Evolutionary conservation across 1,140 invertebrate genomes (phyloP).

Genomic region (Hyphantria cunea): DNA sequence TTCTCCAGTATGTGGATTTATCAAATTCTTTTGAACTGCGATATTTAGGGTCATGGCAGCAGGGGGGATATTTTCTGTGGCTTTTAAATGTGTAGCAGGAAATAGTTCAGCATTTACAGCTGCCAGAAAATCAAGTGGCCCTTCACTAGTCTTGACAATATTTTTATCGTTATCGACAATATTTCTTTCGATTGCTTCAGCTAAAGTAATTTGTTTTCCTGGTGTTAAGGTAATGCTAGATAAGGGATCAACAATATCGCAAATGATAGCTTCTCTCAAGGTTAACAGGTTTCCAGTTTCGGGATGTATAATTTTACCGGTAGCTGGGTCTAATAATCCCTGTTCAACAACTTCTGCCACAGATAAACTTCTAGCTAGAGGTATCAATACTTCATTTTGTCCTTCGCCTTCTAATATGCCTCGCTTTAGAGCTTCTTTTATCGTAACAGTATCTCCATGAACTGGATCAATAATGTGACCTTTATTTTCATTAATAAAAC

Average conservation of each 20-base stretch:
- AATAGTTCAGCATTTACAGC: constrained; percentile 87
- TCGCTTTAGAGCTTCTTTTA: constrained; percentile 92
- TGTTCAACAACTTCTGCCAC: constrained; percentile 91
- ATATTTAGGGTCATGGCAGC: constrained; percentile 91
- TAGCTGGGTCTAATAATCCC: constrained; percentile 90
- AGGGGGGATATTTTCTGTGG: constrained; percentile 79
- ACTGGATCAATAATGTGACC: constrained; percentile 93
- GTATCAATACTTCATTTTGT: constrained; percentile 90
- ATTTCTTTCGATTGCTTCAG: constrained; percentile 90
- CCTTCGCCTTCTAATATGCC: constrained; percentile 91
- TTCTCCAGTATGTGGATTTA: constrained; percentile 86
- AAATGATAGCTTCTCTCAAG: constrained; percentile 91
- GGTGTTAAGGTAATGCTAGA: constrained; percentile 84
- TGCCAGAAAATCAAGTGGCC: constrained; percentile 86
- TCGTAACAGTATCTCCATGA: constrained; percentile 89
- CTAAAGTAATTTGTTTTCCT: constrained; percentile 86
- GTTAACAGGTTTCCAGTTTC: constrained; percentile 90
- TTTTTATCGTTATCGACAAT: constrained; percentile 89
- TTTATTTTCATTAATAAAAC: constrained; percentile 88
- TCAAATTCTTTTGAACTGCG: constrained; percentile 89
- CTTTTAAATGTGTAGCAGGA: constrained; percentile 64
- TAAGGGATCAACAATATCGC: constrained; percentile 92
- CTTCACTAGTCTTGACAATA: constrained; percentile 85
- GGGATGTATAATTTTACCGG: constrained; percentile 93
- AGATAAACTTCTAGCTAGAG: constrained; percentile 90